Evolutionary conservation across 2,797 vertebrate species (phyloP).

Genomic region (Acomys russatus): DNA sequence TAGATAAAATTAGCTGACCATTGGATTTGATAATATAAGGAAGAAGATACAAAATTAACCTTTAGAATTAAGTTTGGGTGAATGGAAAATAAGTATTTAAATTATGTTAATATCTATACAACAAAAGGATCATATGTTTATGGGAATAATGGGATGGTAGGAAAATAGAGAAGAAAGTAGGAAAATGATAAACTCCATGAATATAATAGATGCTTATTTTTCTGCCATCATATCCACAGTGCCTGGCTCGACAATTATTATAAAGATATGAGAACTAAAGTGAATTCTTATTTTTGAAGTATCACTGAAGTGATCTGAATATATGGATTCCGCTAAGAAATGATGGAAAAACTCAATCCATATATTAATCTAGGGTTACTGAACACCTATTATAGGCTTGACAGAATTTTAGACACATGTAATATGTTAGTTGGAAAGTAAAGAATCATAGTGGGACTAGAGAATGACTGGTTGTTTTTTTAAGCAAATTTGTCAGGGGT

Average conservation of each 20-base stretch:
- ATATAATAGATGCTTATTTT: neutral
- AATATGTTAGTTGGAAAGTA: neutral
- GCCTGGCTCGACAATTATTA: neutral
- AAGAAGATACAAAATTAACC: neutral
- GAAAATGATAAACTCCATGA: neutral
- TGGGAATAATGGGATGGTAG: neutral
- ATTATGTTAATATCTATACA: neutral
- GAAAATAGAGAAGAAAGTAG: neutral
- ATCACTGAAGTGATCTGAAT: constrained; percentile 12
- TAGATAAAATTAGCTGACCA: neutral
- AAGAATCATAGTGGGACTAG: neutral
- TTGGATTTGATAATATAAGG: neutral
- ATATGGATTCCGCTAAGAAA: neutral
- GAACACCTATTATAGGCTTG: neutral
- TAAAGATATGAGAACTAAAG: neutral
- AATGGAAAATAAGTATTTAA: neutral
- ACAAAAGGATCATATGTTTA: constrained; percentile 17
- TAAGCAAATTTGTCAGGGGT: neutral
- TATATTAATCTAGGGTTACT: constrained; percentile 6
- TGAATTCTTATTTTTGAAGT: constrained; percentile 25
- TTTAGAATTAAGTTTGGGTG: neutral
- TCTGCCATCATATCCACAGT: neutral
- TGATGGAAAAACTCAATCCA: neutral
- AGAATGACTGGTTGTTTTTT: neutral
- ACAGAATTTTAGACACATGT: neutral